Percentiles rank a stretch among this genome's conserved stretches.
Conservation (phyloP, 2,888 invertebrate genomes). For the Sarcophaga variegata region DNA sequence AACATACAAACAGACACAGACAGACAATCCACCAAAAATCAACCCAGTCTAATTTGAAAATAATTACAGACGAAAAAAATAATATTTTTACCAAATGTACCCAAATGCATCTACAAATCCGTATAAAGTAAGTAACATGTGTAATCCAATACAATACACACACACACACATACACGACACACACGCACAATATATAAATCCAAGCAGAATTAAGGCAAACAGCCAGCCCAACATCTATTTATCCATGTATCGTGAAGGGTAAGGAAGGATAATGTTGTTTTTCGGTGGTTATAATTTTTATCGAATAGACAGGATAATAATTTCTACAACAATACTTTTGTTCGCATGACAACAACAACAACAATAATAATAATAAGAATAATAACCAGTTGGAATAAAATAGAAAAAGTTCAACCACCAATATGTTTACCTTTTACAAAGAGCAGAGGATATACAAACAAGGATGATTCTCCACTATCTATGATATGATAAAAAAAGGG, state of each 20-base stretch:
- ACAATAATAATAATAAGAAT: neutral
- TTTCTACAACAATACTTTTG: slow-evolving; percentile 66
- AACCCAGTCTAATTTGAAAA: slow-evolving; percentile 69
- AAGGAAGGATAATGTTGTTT: neutral
- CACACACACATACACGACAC: neutral
- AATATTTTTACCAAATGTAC: neutral
- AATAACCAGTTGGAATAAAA: neutral
- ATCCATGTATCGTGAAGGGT: slow-evolving; percentile 29
- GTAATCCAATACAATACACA: slow-evolving; percentile 52
- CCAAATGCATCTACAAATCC: neutral
- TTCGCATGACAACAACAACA: slow-evolving; percentile 1
- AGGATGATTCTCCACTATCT: neutral
- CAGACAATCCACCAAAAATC: slow-evolving; percentile 57
- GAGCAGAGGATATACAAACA: neutral
- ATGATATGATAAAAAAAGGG: neutral
- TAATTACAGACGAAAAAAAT: slow-evolving; percentile 63
- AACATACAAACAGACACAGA: slow-evolving; percentile 25
- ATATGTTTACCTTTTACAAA: neutral
- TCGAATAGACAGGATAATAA: slow-evolving; percentile 67
- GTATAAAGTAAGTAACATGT: slow-evolving; percentile 54
- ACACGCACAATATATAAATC: slow-evolving; percentile 28
- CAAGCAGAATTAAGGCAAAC: slow-evolving; percentile 57
- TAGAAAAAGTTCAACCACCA: slow-evolving; percentile 45
- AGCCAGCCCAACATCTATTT: no score
- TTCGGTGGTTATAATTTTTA: slow-evolving; percentile 60